Percentiles rank a stretch among this genome's conserved stretches.
Evolutionary conservation across 2,797 vertebrate genomes (phyloP).

Genomic region (Danio tinwini): DNA sequence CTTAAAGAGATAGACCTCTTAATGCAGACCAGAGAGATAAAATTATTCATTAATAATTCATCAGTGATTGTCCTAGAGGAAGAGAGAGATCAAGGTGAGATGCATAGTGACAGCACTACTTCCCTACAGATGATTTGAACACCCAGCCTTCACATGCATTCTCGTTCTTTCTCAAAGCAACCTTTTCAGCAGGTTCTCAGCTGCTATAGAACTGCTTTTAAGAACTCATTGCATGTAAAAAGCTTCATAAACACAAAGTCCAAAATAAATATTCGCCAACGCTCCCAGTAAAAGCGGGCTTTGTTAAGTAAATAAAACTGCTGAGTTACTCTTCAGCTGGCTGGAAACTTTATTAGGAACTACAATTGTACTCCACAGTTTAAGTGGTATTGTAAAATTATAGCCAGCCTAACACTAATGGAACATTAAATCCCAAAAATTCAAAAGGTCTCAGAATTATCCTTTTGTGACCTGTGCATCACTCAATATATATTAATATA

Average conservation of each 20-base stretch:
- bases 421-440: too few relatives aligned
- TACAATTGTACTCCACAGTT: neutral
- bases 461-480: neutral
- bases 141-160: neutral
- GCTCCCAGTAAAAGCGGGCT: neutral
- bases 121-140: neutral
- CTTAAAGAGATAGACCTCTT: constrained; percentile 35
- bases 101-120: constrained; percentile 17
- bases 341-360: constrained; percentile 10
- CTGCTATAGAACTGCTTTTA: neutral
- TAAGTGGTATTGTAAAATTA: neutral
- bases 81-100: constrained; percentile 31
- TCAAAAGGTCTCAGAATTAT: neutral
- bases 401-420: neutral
- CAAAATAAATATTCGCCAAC: neutral
- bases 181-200: neutral
- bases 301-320: neutral
- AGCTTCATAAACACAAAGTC: neutral
- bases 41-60: constrained; percentile 51
- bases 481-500: too few relatives aligned
- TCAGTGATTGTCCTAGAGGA: neutral
- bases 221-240: neutral
- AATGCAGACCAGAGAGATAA: constrained; percentile 36
- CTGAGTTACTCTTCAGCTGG: constrained; percentile 12
- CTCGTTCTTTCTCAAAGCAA: neutral